Conservation (phyloP, 1,140 invertebrate genomes). For the Muscidifurax raptorellus region DNA sequence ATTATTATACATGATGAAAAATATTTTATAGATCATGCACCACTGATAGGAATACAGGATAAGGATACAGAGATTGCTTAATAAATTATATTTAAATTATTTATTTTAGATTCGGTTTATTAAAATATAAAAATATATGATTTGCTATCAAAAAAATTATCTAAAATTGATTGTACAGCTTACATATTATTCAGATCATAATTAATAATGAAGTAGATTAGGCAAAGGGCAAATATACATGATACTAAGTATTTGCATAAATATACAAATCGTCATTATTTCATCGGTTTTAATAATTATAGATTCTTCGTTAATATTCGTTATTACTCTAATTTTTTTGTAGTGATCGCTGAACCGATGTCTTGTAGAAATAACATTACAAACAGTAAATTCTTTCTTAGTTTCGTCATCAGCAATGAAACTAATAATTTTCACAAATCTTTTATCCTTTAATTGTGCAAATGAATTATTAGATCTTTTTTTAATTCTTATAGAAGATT, state of each 20-base stretch:
- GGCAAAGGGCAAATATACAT: conserved; percentile 5
- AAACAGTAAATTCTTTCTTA: conserved; percentile 9
- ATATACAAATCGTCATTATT: not conserved
- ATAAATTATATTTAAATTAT: no score
- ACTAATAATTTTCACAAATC: conserved; percentile 4
- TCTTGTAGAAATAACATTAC: not conserved
- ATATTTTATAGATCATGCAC: not conserved
- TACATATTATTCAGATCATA: no score
- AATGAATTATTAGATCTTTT: conserved; percentile 47
- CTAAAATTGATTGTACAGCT: no score
- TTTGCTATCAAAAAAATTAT: no score
- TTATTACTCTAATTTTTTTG: not conserved
- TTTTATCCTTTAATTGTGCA: conserved; percentile 3
- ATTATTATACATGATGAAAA: not conserved
- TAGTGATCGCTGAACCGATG: not conserved
- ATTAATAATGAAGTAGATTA: conserved; percentile 17
- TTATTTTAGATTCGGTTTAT: no score
- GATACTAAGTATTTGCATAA: not conserved
- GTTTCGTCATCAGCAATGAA: conserved; percentile 8
- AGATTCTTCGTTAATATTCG: not conserved
- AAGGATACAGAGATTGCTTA: no score
- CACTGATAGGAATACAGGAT: no score
- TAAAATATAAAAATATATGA: no score
- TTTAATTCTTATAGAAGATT: conserved; percentile 15
- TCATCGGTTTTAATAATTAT: not conserved